A percentile compares a stretch with the other conserved stretches of the same genome.
These are phyloP conservation scores for Tenebrosternarchus preto DNA, from an alignment of 2,113 vertebrate genomes.

Conservation along the genomic window DNA sequence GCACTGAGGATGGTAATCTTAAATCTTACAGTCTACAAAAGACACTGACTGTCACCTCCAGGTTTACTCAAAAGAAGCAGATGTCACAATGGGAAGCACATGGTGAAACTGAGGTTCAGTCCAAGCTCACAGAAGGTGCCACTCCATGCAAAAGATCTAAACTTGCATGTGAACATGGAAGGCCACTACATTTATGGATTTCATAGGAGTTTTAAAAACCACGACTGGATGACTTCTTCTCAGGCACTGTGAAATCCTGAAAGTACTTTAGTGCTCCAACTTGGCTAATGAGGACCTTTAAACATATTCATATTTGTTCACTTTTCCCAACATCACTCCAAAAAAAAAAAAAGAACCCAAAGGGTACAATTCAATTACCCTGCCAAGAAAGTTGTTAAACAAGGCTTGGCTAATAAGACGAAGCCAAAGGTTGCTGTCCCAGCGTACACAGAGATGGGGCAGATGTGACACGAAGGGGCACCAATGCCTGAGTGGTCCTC, in stretches of 20 bases:
- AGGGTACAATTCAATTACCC: conserved; percentile 29
- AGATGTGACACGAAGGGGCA: background rate
- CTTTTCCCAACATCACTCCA: background rate
- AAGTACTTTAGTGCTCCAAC: background rate
- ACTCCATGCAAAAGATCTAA: no score
- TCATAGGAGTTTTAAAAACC: no score
- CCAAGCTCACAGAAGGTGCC: no score
- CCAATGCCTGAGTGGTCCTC: conserved; percentile 23
- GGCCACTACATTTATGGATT: no score
- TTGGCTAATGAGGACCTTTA: conserved; percentile 16
- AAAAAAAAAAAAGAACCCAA: background rate
- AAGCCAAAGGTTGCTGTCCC: conserved; percentile 32
- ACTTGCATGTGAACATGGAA: no score
- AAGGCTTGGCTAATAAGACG: conserved; percentile 28
- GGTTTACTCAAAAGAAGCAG: no score
- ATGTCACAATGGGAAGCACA: no score
- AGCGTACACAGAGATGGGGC: background rate
- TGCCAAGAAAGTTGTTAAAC: conserved; percentile 36
- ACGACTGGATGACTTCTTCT: no score
- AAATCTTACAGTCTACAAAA: no score
- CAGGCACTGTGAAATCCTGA: background rate
- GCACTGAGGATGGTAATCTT: no score
- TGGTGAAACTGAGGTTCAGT: no score
- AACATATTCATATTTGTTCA: background rate
- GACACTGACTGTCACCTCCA: no score